These are phyloP conservation scores for Cosmia pyralina DNA, from an alignment of 2,888 invertebrate species.

Conservation along the genomic window DNA sequence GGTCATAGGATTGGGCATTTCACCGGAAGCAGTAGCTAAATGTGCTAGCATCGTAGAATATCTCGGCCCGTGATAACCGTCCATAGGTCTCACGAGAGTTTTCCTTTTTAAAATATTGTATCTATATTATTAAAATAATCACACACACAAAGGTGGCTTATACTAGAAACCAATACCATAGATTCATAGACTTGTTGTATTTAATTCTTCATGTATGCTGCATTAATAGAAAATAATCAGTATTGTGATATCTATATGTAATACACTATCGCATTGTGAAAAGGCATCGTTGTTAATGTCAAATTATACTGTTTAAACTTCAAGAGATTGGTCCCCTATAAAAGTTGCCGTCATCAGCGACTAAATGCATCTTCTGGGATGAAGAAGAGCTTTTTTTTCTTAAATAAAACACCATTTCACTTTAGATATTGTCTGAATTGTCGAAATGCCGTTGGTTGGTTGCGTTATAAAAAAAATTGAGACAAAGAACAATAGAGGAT, in stretches of 20 bases:
- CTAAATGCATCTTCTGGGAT: background rate
- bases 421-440: background rate
- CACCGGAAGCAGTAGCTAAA: too few species aligned
- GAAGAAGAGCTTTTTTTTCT: background rate
- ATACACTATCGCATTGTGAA: constrained; percentile 7
- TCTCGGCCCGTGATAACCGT: too few species aligned
- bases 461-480: background rate
- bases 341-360: background rate
- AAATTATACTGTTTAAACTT: background rate
- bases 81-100: too few species aligned
- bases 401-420: background rate
- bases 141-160: constrained; percentile 31
- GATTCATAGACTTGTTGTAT: constrained; percentile 21
- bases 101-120: too few species aligned
- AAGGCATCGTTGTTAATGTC: background rate
- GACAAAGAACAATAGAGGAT: too few species aligned
- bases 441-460: too few species aligned
- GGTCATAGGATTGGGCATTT: too few species aligned
- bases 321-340: background rate
- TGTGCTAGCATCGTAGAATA: too few species aligned
- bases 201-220: constrained; percentile 11
- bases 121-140: constrained; percentile 1
- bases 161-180: constrained; percentile 22
- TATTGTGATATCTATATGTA: constrained; percentile 53
- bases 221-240: constrained; percentile 26